These are phyloP conservation scores for Ips typographus DNA, from an alignment of 1,140 invertebrate species.

Conservation along the genomic window DNA sequence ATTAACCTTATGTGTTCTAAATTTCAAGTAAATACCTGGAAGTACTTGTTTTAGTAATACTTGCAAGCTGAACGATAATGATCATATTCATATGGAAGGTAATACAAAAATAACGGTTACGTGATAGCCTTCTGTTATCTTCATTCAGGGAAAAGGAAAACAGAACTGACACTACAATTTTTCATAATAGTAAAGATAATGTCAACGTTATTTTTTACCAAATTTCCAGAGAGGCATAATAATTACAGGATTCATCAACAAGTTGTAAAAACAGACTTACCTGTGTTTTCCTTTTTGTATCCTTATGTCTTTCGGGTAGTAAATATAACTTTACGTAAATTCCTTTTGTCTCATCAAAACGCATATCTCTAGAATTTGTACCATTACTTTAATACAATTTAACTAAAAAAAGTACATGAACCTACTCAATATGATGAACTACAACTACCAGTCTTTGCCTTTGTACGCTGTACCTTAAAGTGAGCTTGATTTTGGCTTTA, in stretches of 20 bases:
- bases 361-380: conserved; percentile 66
- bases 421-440: conserved; percentile 89
- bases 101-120: too few species aligned
- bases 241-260: neutral
- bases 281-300: conserved; percentile 86
- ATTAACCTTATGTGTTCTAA: too few species aligned
- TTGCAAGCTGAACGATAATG: too few species aligned
- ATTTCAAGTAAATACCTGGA: too few species aligned
- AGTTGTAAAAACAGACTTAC: conserved; percentile 46
- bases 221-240: too few species aligned
- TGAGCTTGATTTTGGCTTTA: conserved; percentile 59
- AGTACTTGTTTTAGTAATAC: too few species aligned
- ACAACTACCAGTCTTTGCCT: conserved; percentile 78
- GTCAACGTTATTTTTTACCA: too few species aligned
- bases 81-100: too few species aligned
- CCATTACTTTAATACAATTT: neutral
- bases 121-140: too few species aligned
- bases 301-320: conserved; percentile 81
- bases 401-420: conserved; percentile 38
- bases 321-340: conserved; percentile 93
- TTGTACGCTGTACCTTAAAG: conserved; percentile 78
- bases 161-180: too few species aligned
- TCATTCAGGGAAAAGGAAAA: too few species aligned
- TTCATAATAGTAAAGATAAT: too few species aligned
- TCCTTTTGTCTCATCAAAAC: conserved; percentile 85